These are phyloP conservation scores for Pedetes capensis DNA, from an alignment of 2,113 vertebrate species.

Conservation along the genomic window DNA sequence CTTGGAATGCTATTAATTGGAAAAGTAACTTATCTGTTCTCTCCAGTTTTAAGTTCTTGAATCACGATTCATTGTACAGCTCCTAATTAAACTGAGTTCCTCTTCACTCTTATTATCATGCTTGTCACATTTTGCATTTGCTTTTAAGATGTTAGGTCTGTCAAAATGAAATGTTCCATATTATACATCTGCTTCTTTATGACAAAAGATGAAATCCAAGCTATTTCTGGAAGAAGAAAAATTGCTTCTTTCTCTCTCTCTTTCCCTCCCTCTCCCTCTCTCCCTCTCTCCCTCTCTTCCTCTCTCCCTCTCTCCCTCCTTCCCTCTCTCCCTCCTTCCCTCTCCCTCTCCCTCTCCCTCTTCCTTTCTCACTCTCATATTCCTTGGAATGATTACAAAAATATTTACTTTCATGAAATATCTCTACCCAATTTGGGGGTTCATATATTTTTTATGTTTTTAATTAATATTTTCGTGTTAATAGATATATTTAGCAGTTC, in stretches of 20 bases:
- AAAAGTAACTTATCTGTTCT: background rate
- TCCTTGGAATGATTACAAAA: background rate
- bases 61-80: background rate
- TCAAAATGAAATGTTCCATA: background rate
- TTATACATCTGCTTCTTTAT: background rate
- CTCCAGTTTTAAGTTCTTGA: background rate
- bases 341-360: too few species aligned
- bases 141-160: constrained; percentile 4
- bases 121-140: background rate
- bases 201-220: background rate
- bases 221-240: background rate
- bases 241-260: background rate
- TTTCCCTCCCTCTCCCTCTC: background rate
- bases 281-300: background rate
- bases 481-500: background rate
- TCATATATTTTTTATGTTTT: background rate
- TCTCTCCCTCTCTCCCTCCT: background rate
- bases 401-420: background rate
- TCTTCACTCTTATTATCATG: background rate
- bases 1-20: background rate
- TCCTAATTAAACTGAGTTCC: background rate
- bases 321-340: background rate
- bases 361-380: background rate
- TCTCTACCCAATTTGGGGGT: background rate
- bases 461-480: background rate